phyloP scores from a whole-genome alignment of 1,140 invertebrate species.

The Drosophila triauraria region DNA sequence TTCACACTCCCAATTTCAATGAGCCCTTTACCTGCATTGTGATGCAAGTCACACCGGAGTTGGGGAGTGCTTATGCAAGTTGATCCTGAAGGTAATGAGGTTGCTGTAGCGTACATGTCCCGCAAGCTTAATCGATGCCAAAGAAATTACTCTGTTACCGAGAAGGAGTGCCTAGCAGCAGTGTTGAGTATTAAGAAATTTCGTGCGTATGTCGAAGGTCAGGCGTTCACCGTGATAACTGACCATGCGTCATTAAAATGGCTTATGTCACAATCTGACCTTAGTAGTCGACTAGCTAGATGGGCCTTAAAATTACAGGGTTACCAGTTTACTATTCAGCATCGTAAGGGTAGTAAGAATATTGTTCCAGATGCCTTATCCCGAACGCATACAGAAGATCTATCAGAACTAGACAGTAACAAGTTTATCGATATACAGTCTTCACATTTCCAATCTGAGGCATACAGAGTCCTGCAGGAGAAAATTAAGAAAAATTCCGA shows the following conservation, averaged over 20 bases:
- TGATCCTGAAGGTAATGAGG: too few relatives aligned
- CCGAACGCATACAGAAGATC: constrained; percentile 6
- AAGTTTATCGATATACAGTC: background rate
- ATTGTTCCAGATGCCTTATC: constrained; percentile 11
- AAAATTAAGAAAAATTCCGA: background rate
- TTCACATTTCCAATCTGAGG: background rate
- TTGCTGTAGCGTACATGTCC: too few relatives aligned
- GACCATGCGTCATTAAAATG: background rate
- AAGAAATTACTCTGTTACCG: too few relatives aligned
- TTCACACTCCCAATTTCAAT: background rate
- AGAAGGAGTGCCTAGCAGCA: too few relatives aligned
- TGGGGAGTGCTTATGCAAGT: too few relatives aligned
- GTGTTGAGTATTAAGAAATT: constrained; percentile 16
- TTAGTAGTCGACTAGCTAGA: constrained; percentile 6
- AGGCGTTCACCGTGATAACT: too few relatives aligned
- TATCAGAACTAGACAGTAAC: background rate
- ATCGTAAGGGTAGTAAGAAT: constrained; percentile 7
- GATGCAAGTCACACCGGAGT: too few relatives aligned
- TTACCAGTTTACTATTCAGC: background rate
- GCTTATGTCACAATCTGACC: constrained; percentile 9
- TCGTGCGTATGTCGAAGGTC: too few relatives aligned
- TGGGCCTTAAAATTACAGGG: constrained; percentile 2
- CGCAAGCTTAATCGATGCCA: too few relatives aligned
- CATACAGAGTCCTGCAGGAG: background rate
- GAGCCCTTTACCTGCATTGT: too few relatives aligned